Conservation (phyloP, 2,113 vertebrate species). For the Nycticebus coucang region DNA sequence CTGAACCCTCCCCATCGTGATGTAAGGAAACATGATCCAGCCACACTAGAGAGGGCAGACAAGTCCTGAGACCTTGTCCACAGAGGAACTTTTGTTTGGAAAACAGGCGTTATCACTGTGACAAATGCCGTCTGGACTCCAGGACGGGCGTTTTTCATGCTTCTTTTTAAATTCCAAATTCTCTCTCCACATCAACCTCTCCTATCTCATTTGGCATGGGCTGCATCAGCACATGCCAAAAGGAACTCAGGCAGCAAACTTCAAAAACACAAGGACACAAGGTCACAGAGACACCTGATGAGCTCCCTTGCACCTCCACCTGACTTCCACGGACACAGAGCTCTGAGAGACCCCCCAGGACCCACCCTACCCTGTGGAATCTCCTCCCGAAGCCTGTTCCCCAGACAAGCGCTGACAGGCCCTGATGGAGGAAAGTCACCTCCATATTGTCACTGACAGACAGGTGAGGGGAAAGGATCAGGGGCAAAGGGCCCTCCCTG, state of each 20-base stretch:
- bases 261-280: background rate
- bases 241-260: background rate
- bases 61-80: background rate
- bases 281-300: background rate
- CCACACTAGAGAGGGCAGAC: background rate
- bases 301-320: background rate
- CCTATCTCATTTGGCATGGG: fast-evolving
- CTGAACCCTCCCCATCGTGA: constrained; percentile 73
- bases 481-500: background rate
- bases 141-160: background rate
- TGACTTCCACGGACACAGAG: background rate
- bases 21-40: constrained; percentile 41
- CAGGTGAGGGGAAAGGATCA: background rate
- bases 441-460: background rate
- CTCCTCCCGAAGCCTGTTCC: background rate
- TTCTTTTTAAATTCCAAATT: background rate
- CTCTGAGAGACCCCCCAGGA: background rate
- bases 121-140: constrained; percentile 64
- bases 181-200: background rate
- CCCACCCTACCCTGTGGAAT: fast-evolving
- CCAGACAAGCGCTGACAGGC: background rate
- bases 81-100: constrained; percentile 70
- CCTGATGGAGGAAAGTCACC: too few relatives aligned
- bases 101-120: constrained; percentile 35
- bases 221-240: background rate